These are phyloP conservation scores for Sarcoramphus papa DNA, from an alignment of 2,797 vertebrate species.

Conservation along the genomic window DNA sequence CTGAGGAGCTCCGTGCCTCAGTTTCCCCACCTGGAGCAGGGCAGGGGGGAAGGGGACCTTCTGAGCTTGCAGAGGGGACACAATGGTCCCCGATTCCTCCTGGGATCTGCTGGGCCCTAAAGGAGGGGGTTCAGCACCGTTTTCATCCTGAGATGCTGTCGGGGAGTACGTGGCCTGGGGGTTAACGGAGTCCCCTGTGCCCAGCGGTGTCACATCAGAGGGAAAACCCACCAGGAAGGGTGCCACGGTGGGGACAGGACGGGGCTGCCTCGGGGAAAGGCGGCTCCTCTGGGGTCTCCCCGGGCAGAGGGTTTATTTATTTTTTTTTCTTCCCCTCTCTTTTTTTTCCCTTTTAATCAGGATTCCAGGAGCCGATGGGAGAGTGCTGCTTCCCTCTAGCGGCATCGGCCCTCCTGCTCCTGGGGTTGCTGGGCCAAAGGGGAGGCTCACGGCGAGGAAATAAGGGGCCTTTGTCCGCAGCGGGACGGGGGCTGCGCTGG, in stretches of 20 bases:
- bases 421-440: not conserved
- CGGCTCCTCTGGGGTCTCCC: not conserved
- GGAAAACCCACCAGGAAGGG: too few relatives aligned
- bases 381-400: slow-evolving; percentile 12
- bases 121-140: not conserved
- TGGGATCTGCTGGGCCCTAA: not conserved
- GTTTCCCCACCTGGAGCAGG: not conserved
- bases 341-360: accelerated
- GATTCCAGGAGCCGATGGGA: not conserved
- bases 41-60: not conserved
- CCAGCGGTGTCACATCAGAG: not conserved
- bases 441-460: not conserved
- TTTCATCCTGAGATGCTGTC: accelerated
- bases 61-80: accelerated
- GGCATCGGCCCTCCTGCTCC: not conserved
- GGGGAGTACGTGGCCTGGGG: accelerated
- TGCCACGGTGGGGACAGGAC: not conserved
- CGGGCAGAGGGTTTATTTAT: accelerated
- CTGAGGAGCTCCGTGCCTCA: not conserved
- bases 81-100: accelerated
- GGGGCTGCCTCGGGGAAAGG: not conserved
- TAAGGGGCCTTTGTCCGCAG: not conserved
- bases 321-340: accelerated
- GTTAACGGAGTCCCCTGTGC: not conserved
- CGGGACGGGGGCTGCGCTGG: not conserved